Evolutionary conservation across 2,113 vertebrate species (phyloP).

Genomic region (Psilopsiagon aurifrons): DNA sequence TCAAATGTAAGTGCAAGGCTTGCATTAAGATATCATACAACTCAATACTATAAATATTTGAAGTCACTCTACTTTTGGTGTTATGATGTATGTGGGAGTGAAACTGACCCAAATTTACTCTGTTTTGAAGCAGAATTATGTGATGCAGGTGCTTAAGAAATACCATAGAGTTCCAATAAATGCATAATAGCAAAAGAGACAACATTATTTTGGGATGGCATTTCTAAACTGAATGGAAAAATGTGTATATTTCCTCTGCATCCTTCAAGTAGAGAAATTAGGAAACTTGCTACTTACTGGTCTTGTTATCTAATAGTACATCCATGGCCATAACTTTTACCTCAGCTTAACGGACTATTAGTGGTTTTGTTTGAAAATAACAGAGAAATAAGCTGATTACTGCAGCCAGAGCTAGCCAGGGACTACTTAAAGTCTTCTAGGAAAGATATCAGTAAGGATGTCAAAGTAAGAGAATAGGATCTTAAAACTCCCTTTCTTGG

Average conservation of each 20-base stretch:
- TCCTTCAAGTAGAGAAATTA: not conserved
- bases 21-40: not conserved
- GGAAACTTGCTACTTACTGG: not conserved
- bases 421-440: not conserved
- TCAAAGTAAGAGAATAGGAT: not conserved
- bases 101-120: constrained; percentile 9
- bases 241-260: not conserved
- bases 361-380: constrained; percentile 18
- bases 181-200: not conserved
- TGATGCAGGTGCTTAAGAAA: not conserved
- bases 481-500: not conserved
- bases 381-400: constrained; percentile 31
- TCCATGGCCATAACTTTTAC: not conserved
- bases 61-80: not conserved
- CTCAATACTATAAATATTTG: not conserved
- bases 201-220: accelerated
- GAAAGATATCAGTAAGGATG: not conserved
- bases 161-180: not conserved
- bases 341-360: not conserved
- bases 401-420: not conserved
- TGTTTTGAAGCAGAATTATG: not conserved
- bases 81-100: not conserved
- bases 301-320: not conserved
- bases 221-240: not conserved
- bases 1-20: constrained; percentile 37